These are phyloP conservation scores for Bruchidius siliquastri DNA, from an alignment of 2,888 invertebrate species.

Conservation along the genomic window DNA sequence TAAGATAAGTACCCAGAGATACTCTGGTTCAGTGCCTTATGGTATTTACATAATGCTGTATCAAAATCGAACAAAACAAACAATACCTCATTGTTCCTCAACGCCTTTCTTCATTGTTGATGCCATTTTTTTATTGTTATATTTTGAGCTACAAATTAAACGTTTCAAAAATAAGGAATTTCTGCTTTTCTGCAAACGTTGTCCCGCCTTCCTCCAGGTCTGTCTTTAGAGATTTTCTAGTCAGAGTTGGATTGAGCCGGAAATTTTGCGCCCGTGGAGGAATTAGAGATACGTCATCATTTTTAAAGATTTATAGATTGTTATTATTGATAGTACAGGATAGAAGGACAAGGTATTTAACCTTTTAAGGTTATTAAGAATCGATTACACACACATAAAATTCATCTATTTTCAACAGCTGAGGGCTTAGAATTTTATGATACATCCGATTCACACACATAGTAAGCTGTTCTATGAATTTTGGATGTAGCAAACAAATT, in stretches of 20 bases:
- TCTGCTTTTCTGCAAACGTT: not conserved
- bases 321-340: too few relatives aligned
- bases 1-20: constrained; percentile 12
- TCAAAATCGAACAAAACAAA: constrained; percentile 15
- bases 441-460: too few relatives aligned
- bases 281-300: too few relatives aligned
- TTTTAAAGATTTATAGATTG: too few relatives aligned
- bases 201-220: not conserved
- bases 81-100: constrained; percentile 19
- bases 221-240: not conserved
- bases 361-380: too few relatives aligned
- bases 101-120: constrained; percentile 14
- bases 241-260: not conserved
- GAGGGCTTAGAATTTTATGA: too few relatives aligned
- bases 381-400: too few relatives aligned
- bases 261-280: too few relatives aligned
- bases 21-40: not conserved
- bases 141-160: constrained; percentile 7
- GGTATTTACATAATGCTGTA: constrained; percentile 16
- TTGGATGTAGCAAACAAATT: too few relatives aligned
- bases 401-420: too few relatives aligned
- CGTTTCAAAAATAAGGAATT: not conserved
- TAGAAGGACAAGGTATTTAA: too few relatives aligned
- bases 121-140: constrained; percentile 13
- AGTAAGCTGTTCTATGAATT: too few relatives aligned